A percentile compares a stretch with the other conserved stretches of the same genome.
These are phyloP conservation scores for Hymenopus coronatus DNA, from an alignment of 2,888 invertebrate species.

Conservation along the genomic window DNA sequence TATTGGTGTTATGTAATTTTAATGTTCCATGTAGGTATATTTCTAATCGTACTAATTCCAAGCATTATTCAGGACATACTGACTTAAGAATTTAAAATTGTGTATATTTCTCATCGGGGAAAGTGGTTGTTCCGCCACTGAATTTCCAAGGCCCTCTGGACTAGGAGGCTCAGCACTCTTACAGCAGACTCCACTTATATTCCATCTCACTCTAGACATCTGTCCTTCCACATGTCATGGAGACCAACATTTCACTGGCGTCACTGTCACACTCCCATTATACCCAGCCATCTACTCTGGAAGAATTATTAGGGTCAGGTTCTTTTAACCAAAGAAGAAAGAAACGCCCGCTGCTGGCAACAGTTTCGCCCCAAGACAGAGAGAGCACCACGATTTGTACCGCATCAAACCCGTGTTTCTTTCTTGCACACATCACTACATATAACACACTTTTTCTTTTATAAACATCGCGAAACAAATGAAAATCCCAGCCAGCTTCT, in stretches of 20 bases:
- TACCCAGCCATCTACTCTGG: conserved; percentile 42
- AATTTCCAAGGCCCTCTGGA: background rate
- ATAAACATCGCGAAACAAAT: background rate
- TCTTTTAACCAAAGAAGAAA: conserved; percentile 29
- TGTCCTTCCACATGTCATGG: conserved; percentile 33
- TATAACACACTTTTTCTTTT: background rate
- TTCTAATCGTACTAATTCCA: too few species aligned
- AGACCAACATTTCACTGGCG: conserved; percentile 30
- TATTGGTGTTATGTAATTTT: too few species aligned
- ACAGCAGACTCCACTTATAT: conserved; percentile 24
- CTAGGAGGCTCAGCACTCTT: conserved; percentile 16
- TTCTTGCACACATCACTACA: background rate
- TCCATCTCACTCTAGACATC: conserved; percentile 25
- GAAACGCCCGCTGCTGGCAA: conserved; percentile 17
- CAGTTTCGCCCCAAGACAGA: background rate
- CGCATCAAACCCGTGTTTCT: background rate
- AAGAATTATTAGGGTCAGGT: conserved; percentile 44
- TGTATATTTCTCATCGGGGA: background rate
- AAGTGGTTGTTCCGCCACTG: background rate
- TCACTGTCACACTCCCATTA: conserved; percentile 38
- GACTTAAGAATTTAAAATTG: too few species aligned
- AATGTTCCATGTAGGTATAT: too few species aligned
- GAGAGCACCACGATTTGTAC: background rate
- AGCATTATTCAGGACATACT: too few species aligned
- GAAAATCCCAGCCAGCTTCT: background rate